Conservation (phyloP, 2,797 vertebrate species). For the Spinus pinus region DNA sequence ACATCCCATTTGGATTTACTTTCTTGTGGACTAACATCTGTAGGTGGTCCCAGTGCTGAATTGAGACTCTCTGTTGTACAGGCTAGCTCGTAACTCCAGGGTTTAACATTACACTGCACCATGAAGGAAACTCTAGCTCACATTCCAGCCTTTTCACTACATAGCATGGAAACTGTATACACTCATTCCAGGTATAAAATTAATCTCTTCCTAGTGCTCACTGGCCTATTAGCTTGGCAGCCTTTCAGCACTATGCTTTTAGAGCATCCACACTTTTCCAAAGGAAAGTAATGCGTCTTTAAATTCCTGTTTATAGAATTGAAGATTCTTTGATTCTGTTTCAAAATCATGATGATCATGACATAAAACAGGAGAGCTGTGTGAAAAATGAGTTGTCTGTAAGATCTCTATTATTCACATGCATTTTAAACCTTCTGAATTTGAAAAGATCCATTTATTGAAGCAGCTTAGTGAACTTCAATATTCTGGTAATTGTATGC, state of each 20-base stretch:
- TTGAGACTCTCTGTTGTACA: neutral
- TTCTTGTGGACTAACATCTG: neutral
- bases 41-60: neutral
- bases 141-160: conserved; percentile 18
- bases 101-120: neutral
- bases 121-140: neutral
- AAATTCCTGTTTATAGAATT: conserved; percentile 49
- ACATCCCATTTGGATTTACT: neutral
- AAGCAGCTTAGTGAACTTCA: neutral
- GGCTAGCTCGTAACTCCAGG: neutral
- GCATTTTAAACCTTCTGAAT: neutral
- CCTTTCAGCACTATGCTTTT: conserved; percentile 33
- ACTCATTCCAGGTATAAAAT: conserved; percentile 39
- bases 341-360: conserved; percentile 10
- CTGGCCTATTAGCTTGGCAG: conserved; percentile 32
- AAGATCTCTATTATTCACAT: neutral
- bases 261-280: neutral
- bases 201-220: conserved; percentile 48
- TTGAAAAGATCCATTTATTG: neutral
- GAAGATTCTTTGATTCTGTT: conserved; percentile 37
- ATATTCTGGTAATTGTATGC: neutral
- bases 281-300: conserved; percentile 20
- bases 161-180: conserved; percentile 10
- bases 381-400: neutral
- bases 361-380: neutral